Percentiles rank a stretch among this genome's conserved stretches.
These are phyloP conservation scores for Drosophila putrida DNA, from an alignment of 2,888 invertebrate species.

Conservation along the genomic window DNA sequence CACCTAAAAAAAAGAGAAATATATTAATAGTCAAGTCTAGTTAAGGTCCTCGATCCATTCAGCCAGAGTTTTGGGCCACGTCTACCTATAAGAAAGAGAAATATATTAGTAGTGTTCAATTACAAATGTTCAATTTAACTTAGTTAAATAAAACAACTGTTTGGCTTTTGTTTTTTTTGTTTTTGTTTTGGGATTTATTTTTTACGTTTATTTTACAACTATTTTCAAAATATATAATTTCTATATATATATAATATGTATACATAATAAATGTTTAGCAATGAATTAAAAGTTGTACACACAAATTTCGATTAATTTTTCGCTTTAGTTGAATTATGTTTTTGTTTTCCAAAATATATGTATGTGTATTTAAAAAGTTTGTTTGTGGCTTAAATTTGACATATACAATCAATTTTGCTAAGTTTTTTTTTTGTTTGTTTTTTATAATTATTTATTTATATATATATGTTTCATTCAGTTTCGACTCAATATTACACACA, in stretches of 20 bases:
- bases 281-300: slow-evolving; percentile 68
- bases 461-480: slow-evolving; percentile 13
- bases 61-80: slow-evolving; percentile 18
- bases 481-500: slow-evolving; percentile 32
- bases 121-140: neutral
- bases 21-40: slow-evolving; percentile 56
- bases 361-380: slow-evolving; percentile 40
- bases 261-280: slow-evolving; percentile 71
- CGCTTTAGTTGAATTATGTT: slow-evolving; percentile 20
- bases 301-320: slow-evolving; percentile 26
- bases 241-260: slow-evolving; percentile 57
- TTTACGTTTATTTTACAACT: slow-evolving; percentile 73
- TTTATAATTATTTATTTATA: slow-evolving; percentile 6
- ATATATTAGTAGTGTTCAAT: slow-evolving; percentile 74
- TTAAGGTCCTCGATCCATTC: neutral
- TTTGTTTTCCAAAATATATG: slow-evolving; percentile 49
- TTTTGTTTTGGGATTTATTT: slow-evolving; percentile 50
- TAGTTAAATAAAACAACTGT: slow-evolving; percentile 32
- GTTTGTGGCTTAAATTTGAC: slow-evolving; percentile 40
- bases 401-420: slow-evolving; percentile 66
- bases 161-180: slow-evolving; percentile 2
- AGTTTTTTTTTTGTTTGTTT: slow-evolving; percentile 8
- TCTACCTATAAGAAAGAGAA: slow-evolving; percentile 75
- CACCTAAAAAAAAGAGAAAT: slow-evolving; percentile 73
- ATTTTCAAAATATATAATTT: slow-evolving; percentile 75